A percentile compares a stretch with the other conserved stretches of the same genome.
Evolutionary conservation across 2,888 invertebrate genomes (phyloP).

Genomic region (Diarsia mendica): DNA sequence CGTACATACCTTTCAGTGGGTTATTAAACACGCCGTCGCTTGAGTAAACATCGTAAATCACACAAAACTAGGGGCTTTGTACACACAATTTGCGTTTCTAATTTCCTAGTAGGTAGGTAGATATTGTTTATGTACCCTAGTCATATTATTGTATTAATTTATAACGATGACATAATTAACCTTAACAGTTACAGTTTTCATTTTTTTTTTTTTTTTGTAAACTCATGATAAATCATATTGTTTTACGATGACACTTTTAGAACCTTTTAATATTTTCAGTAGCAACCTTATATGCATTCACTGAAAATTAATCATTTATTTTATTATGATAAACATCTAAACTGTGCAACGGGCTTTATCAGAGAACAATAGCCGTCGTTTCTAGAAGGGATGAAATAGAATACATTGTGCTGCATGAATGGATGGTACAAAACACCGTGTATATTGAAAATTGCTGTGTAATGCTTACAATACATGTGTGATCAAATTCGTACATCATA

Average conservation of each 20-base stretch:
- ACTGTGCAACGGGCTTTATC: conserved; percentile 56
- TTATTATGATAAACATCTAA: conserved; percentile 9
- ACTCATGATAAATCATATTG: background rate
- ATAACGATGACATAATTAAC: conserved; percentile 14
- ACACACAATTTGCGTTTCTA: conserved; percentile 84
- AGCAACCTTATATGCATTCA: background rate
- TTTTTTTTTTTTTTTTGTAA: background rate
- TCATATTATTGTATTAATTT: conserved; percentile 60
- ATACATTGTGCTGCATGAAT: conserved; percentile 54
- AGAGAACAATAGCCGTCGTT: conserved; percentile 52
- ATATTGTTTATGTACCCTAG: conserved; percentile 61
- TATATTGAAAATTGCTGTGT: conserved; percentile 59
- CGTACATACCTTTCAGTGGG: conserved; percentile 79
- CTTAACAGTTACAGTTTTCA: background rate
- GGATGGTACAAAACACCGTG: conserved; percentile 36
- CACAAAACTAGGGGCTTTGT: conserved; percentile 81
- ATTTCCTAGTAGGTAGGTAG: conserved; percentile 75
- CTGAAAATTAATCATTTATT: background rate
- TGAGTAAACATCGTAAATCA: conserved; percentile 86
- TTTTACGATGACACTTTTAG: conserved; percentile 18
- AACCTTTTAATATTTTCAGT: background rate
- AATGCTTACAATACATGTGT: conserved; percentile 36
- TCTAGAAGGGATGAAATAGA: conserved; percentile 53
- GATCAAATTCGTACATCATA: conserved; percentile 15
- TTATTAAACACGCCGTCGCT: conserved; percentile 84